phyloP scores from a whole-genome alignment of 2,797 vertebrate species.

The Cephalopachus bancanus region DNA sequence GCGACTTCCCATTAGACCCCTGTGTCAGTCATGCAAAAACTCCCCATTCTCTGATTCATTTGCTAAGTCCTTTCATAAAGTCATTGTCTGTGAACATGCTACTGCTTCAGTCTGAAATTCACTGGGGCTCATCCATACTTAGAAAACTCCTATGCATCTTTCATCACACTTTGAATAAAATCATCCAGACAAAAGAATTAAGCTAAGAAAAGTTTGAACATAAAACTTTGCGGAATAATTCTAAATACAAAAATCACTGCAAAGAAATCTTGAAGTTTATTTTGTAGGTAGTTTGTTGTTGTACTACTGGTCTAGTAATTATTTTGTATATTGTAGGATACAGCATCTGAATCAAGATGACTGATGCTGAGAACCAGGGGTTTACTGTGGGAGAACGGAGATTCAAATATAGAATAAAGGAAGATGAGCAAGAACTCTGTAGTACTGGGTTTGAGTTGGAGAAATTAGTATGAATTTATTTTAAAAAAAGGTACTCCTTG shows the following conservation, averaged over 20 bases:
- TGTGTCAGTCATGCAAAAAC: neutral
- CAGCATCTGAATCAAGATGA: constrained; percentile 1
- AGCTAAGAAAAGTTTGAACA: constrained; percentile 24
- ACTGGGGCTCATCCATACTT: neutral
- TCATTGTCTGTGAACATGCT: neutral
- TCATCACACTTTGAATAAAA: neutral
- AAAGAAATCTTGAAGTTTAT: constrained; percentile 51
- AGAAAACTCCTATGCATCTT: neutral
- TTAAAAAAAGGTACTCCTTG: neutral
- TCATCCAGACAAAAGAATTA: constrained; percentile 9
- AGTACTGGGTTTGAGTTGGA: neutral
- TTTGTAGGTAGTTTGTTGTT: neutral
- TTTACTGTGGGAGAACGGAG: constrained; percentile 2
- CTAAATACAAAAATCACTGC: constrained; percentile 51
- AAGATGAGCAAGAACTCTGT: neutral
- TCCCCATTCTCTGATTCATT: constrained; percentile 37
- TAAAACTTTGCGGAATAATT: constrained; percentile 31
- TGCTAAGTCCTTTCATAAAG: constrained; percentile 19
- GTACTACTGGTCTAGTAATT: neutral
- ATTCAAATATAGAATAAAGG: constrained; percentile 35
- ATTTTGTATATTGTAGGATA: neutral
- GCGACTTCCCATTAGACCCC: neutral
- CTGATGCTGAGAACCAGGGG: neutral
- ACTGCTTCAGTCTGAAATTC: constrained; percentile 15
- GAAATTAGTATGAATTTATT: neutral